Percentiles rank a stretch among this genome's conserved stretches.
These are phyloP conservation scores for Steinernema hermaphroditum DNA, from an alignment of 2,888 invertebrate species.

Conservation along the genomic window DNA sequence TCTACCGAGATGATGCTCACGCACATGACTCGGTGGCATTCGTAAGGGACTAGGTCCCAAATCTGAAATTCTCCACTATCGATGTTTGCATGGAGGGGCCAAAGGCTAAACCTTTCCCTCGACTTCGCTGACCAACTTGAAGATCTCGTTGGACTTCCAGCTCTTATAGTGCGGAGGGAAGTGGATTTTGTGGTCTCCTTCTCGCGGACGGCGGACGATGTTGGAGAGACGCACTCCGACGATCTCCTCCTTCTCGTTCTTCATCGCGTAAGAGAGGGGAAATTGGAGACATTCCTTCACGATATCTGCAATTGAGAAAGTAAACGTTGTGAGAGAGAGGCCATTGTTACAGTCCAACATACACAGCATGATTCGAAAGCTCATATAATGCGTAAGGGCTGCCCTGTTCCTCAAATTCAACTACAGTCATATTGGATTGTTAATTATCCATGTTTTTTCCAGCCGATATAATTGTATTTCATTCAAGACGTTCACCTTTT, in stretches of 20 bases:
- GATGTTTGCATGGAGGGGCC: background rate
- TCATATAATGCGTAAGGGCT: too few species aligned
- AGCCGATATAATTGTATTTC: too few species aligned
- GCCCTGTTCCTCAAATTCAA: too few species aligned
- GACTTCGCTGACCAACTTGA: conserved; percentile 32
- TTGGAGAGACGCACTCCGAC: conserved; percentile 39
- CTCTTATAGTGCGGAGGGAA: conserved; percentile 28
- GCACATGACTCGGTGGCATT: conserved; percentile 35
- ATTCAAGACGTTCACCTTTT: too few species aligned
- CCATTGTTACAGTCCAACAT: too few species aligned
- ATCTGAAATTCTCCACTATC: conserved; percentile 34
- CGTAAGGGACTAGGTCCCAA: conserved; percentile 42
- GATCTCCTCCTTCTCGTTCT: conserved; percentile 25
- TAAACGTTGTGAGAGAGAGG: background rate
- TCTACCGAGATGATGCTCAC: conserved; percentile 39
- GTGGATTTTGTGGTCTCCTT: background rate
- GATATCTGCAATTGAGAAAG: conserved; percentile 2
- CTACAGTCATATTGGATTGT: too few species aligned
- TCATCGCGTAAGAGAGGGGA: conserved; percentile 14
- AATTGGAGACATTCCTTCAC: background rate
- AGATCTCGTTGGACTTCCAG: conserved; percentile 30
- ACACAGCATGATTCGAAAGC: too few species aligned
- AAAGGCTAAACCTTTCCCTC: conserved; percentile 43
- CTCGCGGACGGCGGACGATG: conserved; percentile 34
- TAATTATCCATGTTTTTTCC: too few species aligned